Base-by-base conservation (phyloP, 1,140 invertebrate genomes). In the Heterodera carotae region DNA sequence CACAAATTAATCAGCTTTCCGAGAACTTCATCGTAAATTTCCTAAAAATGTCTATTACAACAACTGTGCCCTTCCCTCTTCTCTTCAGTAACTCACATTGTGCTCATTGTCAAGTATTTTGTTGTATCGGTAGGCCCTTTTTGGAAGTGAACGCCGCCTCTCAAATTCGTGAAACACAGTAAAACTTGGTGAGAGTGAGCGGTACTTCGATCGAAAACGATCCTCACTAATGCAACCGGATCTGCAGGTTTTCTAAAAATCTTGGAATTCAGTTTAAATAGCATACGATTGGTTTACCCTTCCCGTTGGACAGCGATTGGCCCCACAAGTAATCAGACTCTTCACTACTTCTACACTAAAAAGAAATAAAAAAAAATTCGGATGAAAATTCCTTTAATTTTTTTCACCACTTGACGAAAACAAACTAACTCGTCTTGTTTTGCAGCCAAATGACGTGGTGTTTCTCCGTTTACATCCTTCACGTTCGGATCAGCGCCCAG, bases 401-500 rank as follows among this genome's bases (percentile, higher is more conserved):
- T n/a, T n/a, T n/a, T n/a, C n/a, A n/a, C n/a, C n/a, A n/a, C n/a
- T n/a, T n/a, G n/a, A n/a, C n/a, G n/a, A n/a, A n/a, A n/a, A n/a
- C n/a, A n/a, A n/a, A n/a, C n/a, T n/a, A 18, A 64, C 69, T 76
- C 72, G 33, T 67, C 27, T 10, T 77, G 27, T 22, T 64, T 66
- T 33, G 43, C 12, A 8, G 75, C 39, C 39, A 78, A 36, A 80
- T 48, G 29, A 27, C 94, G 89, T 0, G 94, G 90, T 0, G 92
- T 92, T 80, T 92, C 89, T 0, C 91, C 91, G n/a, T 91, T 90
- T 76, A 91, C 91, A 85, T 97, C 96, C 78, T 84, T 69, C 8
- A 88, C 70, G 86, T 95, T 92, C 2, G 96, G 89, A 87, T 97
- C 92, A 7, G 93, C 93, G 4, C 94, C 94, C 89, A 98, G 97